Percentiles rank a stretch among this genome's conserved stretches.
Conservation (phyloP, 2,113 vertebrate genomes). For the Canis aureus region DNA sequence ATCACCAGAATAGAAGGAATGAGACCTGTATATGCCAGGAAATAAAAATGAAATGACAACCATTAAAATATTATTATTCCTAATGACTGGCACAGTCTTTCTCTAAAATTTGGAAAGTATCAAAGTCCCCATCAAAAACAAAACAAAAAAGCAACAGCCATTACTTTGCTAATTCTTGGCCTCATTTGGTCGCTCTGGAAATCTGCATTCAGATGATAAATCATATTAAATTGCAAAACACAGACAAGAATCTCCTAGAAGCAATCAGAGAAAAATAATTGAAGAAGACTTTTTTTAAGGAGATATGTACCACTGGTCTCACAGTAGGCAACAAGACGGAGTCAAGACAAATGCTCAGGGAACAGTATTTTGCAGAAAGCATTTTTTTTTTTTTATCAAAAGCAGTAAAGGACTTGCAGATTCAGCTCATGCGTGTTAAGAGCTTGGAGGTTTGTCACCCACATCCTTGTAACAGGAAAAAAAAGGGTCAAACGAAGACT, state of each 20-base stretch:
- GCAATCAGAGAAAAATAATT: too few species aligned
- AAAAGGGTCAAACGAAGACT: background rate
- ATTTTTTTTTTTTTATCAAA: background rate
- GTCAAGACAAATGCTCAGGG: background rate
- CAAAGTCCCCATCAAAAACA: background rate
- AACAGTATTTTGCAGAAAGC: background rate
- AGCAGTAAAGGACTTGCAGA: background rate
- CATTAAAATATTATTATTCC: background rate
- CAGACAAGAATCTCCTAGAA: too few species aligned
- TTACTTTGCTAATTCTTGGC: too few species aligned
- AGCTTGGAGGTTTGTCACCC: background rate
- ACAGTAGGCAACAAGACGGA: background rate
- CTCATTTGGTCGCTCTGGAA: too few species aligned
- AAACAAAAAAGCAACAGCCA: background rate
- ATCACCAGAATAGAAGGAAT: too few species aligned
- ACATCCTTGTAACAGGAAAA: background rate
- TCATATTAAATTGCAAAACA: too few species aligned
- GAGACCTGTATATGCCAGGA: too few species aligned
- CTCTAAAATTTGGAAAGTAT: background rate
- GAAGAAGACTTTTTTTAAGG: too few species aligned
- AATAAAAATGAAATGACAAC: background rate
- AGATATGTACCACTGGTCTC: too few species aligned
- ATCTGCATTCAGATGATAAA: too few species aligned
- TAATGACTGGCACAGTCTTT: background rate
- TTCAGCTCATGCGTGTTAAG: too few species aligned